phyloP scores from a whole-genome alignment of 2,113 vertebrate genomes.

The Limanda limanda region DNA sequence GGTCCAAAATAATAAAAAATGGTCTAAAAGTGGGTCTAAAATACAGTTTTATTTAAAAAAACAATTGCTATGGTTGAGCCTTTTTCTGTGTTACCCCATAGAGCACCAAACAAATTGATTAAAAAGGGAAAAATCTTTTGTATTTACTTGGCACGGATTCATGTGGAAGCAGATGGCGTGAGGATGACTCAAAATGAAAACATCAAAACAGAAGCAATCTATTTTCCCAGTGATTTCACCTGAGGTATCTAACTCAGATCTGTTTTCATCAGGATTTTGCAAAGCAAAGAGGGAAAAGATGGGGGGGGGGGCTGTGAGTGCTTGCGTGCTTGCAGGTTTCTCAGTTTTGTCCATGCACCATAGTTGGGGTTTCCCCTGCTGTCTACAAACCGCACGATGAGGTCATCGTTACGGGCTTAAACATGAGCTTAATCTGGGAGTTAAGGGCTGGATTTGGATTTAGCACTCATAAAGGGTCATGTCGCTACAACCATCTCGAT shows the following conservation, averaged over 20 bases:
- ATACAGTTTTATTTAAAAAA: not conserved
- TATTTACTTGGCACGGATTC: constrained; percentile 1
- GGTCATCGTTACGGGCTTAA: constrained; percentile 80
- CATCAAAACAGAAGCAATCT: constrained; percentile 20
- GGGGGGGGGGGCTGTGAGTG: constrained; percentile 2
- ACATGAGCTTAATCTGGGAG: constrained; percentile 77
- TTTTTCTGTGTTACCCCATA: not conserved
- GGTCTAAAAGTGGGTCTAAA: not conserved
- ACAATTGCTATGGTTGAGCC: not conserved
- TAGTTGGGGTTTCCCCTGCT: constrained; percentile 62
- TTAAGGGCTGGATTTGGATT: constrained; percentile 79
- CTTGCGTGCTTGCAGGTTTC: constrained; percentile 15
- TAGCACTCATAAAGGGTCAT: constrained; percentile 75
- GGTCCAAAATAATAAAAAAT: no score
- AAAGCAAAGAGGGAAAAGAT: not conserved
- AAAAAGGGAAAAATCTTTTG: not conserved
- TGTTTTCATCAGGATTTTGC: constrained; percentile 21
- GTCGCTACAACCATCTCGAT: constrained; percentile 51
- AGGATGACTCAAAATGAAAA: constrained; percentile 22
- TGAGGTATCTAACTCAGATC: not conserved
- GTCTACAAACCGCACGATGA: constrained; percentile 68
- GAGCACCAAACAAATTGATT: not conserved
- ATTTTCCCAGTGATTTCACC: constrained; percentile 1
- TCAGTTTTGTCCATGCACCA: constrained; percentile 20
- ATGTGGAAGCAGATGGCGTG: no score